A percentile compares a stretch with the other conserved stretches of the same genome.
Evolutionary conservation across 2,113 vertebrate species (phyloP).

Genomic region (Ivindomyrus marchei): DNA sequence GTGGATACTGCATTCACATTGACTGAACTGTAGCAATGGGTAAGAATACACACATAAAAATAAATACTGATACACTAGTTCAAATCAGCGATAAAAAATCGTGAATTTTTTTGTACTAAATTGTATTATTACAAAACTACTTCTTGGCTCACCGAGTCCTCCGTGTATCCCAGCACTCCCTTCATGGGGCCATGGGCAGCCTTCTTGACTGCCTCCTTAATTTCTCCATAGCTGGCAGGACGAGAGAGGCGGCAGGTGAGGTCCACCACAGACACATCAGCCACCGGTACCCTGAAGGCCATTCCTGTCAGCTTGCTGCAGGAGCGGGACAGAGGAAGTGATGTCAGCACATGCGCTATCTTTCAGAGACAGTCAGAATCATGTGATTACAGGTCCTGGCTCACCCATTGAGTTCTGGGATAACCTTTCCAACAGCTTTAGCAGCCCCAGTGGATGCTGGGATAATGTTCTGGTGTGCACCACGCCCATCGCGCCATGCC

Average conservation of each 20-base stretch:
- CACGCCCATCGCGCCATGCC: conserved; percentile 77
- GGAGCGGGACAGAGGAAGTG: not conserved
- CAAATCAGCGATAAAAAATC: not conserved
- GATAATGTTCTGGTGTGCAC: conserved; percentile 81
- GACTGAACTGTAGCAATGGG: not conserved
- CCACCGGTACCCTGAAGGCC: conserved; percentile 79
- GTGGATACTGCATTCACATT: not conserved
- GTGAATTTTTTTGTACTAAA: not conserved
- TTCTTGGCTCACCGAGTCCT: conserved; percentile 61
- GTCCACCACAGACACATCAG: conserved; percentile 80
- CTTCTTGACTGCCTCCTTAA: conserved; percentile 71
- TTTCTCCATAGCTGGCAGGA: conserved; percentile 60
- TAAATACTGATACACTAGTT: not conserved
- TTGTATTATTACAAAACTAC: not conserved
- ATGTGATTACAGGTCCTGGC: not conserved
- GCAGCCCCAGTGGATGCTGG: conserved; percentile 81
- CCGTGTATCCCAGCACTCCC: conserved; percentile 78
- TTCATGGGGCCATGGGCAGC: conserved; percentile 70
- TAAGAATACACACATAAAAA: not conserved
- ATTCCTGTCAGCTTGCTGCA: conserved; percentile 80
- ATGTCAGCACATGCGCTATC: not conserved
- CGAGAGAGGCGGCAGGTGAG: conserved; percentile 75
- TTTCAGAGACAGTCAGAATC: not conserved
- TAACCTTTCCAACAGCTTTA: conserved; percentile 80
- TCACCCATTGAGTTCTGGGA: conserved; percentile 80